phyloP scores from a whole-genome alignment of 2,113 vertebrate species.

The Spermophilus dauricus region DNA sequence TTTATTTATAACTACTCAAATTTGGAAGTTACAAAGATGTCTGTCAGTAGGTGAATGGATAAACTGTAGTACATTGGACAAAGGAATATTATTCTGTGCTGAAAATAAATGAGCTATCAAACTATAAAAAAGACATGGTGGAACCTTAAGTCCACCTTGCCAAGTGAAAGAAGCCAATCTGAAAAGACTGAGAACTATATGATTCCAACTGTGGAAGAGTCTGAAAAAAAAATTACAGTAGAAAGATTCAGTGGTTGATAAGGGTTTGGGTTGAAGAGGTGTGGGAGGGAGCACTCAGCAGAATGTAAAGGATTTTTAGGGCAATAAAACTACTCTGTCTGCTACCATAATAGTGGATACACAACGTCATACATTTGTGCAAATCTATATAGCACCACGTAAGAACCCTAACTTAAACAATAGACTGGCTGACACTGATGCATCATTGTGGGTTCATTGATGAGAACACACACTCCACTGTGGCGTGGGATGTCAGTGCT shows the following conservation, averaged over 20 bases:
- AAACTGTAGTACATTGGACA: background rate
- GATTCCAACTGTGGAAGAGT: background rate
- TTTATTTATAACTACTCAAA: background rate
- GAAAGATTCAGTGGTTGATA: background rate
- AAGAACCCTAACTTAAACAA: background rate
- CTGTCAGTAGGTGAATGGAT: background rate
- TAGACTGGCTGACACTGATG: no score
- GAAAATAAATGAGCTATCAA: background rate
- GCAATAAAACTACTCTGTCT: background rate
- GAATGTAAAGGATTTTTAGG: background rate
- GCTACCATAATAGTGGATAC: no score
- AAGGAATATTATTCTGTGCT: background rate
- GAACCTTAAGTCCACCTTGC: background rate
- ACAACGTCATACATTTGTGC: background rate
- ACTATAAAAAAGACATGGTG: background rate
- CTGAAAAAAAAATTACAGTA: background rate
- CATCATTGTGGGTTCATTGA: fast-evolving
- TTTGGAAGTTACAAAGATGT: background rate
- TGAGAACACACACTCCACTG: background rate
- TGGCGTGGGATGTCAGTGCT: no score
- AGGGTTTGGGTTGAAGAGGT: background rate
- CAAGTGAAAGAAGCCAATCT: background rate
- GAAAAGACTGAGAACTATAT: background rate
- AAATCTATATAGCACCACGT: background rate
- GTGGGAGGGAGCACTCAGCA: background rate